Evolutionary conservation across 2,113 vertebrate genomes (phyloP).

Genomic region (Rhinolophus ferrumequinum): DNA sequence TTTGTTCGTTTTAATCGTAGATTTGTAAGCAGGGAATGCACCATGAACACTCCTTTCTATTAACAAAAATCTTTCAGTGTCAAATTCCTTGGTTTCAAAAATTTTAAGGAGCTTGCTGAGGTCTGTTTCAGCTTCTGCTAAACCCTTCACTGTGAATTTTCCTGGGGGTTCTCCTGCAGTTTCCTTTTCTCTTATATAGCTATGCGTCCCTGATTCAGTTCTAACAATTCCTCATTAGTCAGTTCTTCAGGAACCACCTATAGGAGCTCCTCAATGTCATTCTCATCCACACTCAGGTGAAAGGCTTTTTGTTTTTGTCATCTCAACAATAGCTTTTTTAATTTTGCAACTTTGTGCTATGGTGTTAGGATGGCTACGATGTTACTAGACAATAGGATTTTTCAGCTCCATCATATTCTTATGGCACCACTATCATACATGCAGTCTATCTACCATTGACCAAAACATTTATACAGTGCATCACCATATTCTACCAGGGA

Average conservation of each 20-base stretch:
- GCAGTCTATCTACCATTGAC: no score
- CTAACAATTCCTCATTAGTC: neutral
- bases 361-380: neutral
- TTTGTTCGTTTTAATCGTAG: neutral
- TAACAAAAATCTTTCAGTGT: neutral
- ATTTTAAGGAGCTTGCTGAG: neutral
- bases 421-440: neutral
- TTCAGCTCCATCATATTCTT: neutral
- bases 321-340: neutral
- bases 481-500: neutral
- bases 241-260: neutral
- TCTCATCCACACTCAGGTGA: neutral
- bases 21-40: neutral
- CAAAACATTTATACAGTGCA: neutral
- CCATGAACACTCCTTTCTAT: neutral
- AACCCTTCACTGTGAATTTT: neutral
- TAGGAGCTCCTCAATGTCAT: neutral
- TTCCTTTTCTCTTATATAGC: neutral
- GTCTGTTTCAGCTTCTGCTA: neutral
- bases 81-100: neutral
- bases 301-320: neutral
- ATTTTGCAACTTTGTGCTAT: neutral
- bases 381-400: neutral
- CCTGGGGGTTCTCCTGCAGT: neutral
- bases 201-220: neutral